Evolutionary conservation across 2,113 vertebrate genomes (phyloP), one percentile per base, ranked within the genome.

Genomic region (Cyanoliseus patagonus): DNA sequence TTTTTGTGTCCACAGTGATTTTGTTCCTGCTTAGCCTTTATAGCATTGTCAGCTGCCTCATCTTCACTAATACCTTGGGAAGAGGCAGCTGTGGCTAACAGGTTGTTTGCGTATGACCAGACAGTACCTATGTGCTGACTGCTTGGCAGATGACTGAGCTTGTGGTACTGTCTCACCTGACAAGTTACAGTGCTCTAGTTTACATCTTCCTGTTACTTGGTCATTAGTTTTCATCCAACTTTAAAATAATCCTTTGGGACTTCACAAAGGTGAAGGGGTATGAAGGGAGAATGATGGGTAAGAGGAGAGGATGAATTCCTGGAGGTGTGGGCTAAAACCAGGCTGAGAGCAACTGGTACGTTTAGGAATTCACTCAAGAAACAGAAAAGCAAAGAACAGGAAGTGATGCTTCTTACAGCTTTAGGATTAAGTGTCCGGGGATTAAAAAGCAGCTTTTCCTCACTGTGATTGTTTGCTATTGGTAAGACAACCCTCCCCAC

Each of bases 111-210:
- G 30, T 17, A n/a, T 64, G 61, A 20, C 33, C 57, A 12, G 28
- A 3, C 11, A 59, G 51, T 1, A 5, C 7, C 39, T 22, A 0
- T 4, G 55, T 51, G 59, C 64, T 0, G 0, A 33, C 44, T 1
- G 0, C 37, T 25, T 23, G 64, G 68, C 39, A 39, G 66, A 14
- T 9, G 44, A 7, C 13, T 12, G 81, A 68, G 55, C 41, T 42
- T 0, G 1, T 33, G 42, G 22, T 37, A 22, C 42, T 33, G 22
- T 37, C 39, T 89, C 61, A 16, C 31, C 7, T 2, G 2, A 3
- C 5, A 8, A 7, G 0, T 12, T 2, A 22, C 19, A 88, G 25
- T 0, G 1, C 61, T 52, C 24, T 16, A 1, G 8, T 59, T 68
- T 82, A 20, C 13, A 46, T 85, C 25, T 39, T 72, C 33, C 13